A percentile compares a stretch with the other conserved stretches of the same genome.
Evolutionary conservation across 2,113 vertebrate genomes (phyloP).

Genomic region (Halichoerus grypus): DNA sequence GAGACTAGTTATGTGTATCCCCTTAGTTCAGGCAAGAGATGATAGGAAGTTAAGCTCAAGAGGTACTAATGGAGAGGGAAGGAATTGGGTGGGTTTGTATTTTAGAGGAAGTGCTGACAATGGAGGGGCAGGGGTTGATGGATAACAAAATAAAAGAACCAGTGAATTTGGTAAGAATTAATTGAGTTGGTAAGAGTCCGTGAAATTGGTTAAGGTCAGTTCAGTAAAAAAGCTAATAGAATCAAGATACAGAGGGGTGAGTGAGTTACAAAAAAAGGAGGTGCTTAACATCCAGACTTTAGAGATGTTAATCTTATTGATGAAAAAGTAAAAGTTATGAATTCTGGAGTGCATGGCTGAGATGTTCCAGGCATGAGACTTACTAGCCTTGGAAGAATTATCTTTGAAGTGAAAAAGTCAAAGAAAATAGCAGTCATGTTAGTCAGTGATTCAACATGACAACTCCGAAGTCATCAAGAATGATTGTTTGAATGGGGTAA

Average conservation of each 20-base stretch:
- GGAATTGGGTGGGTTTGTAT: neutral
- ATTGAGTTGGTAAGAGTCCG: neutral
- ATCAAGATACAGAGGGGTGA: neutral
- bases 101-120: constrained; percentile 2
- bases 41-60: neutral
- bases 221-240: neutral
- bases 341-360: neutral
- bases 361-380: neutral
- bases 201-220: neutral
- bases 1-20: neutral
- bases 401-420: constrained; percentile 16
- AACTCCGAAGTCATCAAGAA: neutral
- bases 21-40: neutral
- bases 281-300: neutral
- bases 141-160: neutral
- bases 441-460: neutral
- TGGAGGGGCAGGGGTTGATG: neutral
- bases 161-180: neutral
- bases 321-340: neutral
- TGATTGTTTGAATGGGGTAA: neutral
- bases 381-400: neutral
- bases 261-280: neutral
- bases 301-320: neutral
- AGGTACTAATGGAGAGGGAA: neutral
- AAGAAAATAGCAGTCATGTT: neutral